Evolutionary conservation across 2,797 vertebrate species (phyloP), one percentile per base, ranked within the genome.

Genomic region (Semaprochilodus insignis): DNA sequence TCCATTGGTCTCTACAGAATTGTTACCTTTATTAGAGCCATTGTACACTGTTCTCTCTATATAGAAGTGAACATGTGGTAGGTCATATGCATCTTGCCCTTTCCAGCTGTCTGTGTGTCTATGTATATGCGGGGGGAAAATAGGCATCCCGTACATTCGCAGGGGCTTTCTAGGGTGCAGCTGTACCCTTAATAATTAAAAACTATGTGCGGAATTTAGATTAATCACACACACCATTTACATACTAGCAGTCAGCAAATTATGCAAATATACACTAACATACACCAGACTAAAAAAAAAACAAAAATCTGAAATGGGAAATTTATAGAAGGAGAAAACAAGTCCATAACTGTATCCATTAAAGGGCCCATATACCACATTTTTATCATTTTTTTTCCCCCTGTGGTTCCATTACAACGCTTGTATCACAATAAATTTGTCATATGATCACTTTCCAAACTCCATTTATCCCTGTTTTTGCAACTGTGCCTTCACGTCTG

Each of bases 111-210:
- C 88, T 34, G 21, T 80, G 78, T 66, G 23, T 85, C 81, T 78
- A 78, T 76, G 78, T 84, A 87, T 91, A 90, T 63, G 83, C 83
- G 87, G 88, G 88, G 88, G 86, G 89, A 88, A 91, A 86, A 83
- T 67, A 67, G 67, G 76, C 62, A n/a, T 83, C 83, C 78, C 48
- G 81, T 65, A 21, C 78, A 86, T 78, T 73, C 70, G 25, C 77
- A 83, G 17, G 40, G 66, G 77, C 63, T 69, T 79, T 82, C 77
- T 63, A 83, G 71, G 66, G 65, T 73, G 80, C 85, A 88, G 87
- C 85, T 88, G 85, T 78, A 82, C 34, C 5, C 82, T 81, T 85
- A 83, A 85, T 86, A 88, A 88, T 86, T 82, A 83, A 86, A 80
- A 83, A 59, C n/a, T 74, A 85, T 86, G 82, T 73, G 70, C 67